These are phyloP conservation scores for Spatula clypeata DNA, from an alignment of 2,797 vertebrate species.

Conservation along the genomic window DNA sequence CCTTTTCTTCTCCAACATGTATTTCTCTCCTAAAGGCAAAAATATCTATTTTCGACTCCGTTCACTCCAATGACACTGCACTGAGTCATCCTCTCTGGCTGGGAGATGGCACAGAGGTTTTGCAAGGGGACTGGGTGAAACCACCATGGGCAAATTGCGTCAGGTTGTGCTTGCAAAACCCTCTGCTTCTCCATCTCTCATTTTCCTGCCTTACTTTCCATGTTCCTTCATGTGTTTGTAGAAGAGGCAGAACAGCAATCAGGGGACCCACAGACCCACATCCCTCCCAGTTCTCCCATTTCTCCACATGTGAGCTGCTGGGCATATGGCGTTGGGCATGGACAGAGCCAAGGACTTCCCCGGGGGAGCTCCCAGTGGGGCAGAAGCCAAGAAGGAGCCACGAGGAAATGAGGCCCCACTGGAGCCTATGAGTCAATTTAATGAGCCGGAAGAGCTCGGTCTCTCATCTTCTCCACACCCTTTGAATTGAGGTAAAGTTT, in stretches of 20 bases:
- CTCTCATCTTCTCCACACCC: neutral
- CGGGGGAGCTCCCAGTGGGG: neutral
- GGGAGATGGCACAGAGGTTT: neutral
- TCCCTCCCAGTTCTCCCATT: neutral
- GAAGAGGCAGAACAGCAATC: neutral
- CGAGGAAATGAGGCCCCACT: neutral
- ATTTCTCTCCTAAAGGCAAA: neutral
- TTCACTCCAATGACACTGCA: neutral
- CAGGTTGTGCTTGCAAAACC: neutral
- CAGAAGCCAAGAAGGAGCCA: neutral
- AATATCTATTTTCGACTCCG: neutral
- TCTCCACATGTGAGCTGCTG: neutral
- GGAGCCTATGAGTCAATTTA: neutral
- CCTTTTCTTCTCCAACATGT: neutral
- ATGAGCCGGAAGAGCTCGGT: neutral
- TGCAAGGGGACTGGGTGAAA: slow-evolving; percentile 3
- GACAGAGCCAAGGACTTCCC: fast-evolving
- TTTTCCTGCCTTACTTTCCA: fast-evolving
- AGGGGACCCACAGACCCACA: neutral
- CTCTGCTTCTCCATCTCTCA: neutral
- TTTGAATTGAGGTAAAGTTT: neutral
- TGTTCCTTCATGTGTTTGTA: neutral
- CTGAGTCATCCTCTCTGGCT: neutral
- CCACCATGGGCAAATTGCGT: neutral
- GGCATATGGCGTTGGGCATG: neutral